Evolutionary conservation across 2,888 invertebrate genomes (phyloP), one percentile per base, ranked within the genome.

Genomic region (Diplazon laetatorius): DNA sequence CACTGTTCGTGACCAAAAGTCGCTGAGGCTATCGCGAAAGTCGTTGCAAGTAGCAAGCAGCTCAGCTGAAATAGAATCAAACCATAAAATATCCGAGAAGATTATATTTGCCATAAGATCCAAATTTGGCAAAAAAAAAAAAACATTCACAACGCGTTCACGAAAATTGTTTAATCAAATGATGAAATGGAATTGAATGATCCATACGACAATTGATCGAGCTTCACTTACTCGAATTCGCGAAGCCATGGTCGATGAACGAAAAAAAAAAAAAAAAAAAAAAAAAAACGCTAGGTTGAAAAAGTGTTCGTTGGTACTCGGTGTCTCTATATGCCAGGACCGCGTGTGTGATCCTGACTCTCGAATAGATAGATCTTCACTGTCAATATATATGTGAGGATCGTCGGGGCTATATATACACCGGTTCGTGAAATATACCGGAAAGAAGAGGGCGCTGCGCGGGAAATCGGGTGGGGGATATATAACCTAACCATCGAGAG

Each of bases 361-460:
- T 52, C 79, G 80, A 69, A 73, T 74, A 72, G 83, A 78, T 80
- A 70, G 82, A 80, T 81, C 85, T 82, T 86, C 84, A 90, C 90
- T 90, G 88, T 87, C 85, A 88, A n/a, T 87, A 89, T 88, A 88
- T 87, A 89, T 87, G 85, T 85, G 79, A 82, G 82, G 77, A 80
- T 81, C 79, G 80, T 76, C 82, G 84, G 84, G 82, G 82, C 85
- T 90, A 86, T 90, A 89, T 90, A 89, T 85, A 85, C 85, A 78
- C 73, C 77, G 78, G 76, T 77, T 76, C 80, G 83, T 85, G 84
- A 85, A n/a, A 86, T 85, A 82, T 85, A 84, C 83, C 85, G 85
- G 86, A 88, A 85, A 84, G 81, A 80, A 76, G 55, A 80, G 71
- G 70, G 55, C 44, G 55, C 48, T 42, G 48, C 30, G 30, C 2